Conservation (phyloP, 1,140 invertebrate genomes). For the Dufourea novaeangliae region DNA sequence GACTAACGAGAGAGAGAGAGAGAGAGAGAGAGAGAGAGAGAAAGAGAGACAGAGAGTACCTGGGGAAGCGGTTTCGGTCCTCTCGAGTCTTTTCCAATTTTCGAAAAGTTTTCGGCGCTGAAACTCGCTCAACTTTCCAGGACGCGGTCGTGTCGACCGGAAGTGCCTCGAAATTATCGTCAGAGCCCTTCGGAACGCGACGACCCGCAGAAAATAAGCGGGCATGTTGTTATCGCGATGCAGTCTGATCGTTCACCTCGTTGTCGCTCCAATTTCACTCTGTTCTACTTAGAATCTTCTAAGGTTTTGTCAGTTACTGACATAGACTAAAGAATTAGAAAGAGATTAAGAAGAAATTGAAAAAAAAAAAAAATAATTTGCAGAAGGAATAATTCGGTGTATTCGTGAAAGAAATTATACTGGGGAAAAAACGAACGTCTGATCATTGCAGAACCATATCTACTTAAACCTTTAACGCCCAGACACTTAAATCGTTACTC, state of each 20-base stretch:
- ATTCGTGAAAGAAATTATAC: no score
- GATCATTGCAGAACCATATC: no score
- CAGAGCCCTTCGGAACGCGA: constrained; percentile 1
- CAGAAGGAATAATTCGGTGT: no score
- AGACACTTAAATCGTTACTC: no score
- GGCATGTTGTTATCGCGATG: not conserved
- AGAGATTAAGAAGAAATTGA: no score
- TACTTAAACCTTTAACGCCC: no score
- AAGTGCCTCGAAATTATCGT: constrained; percentile 26
- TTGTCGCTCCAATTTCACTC: not conserved
- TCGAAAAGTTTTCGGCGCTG: constrained; percentile 10
- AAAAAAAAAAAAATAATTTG: no score
- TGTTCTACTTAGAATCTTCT: not conserved
- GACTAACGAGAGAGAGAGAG: not conserved
- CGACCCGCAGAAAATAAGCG: not conserved
- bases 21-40: no score
- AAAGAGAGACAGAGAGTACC: not conserved
- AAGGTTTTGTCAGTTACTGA: not conserved
- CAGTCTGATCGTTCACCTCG: not conserved
- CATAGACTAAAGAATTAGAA: no score
- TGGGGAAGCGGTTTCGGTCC: not conserved
- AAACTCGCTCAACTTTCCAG: not conserved
- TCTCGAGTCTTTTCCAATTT: constrained; percentile 15
- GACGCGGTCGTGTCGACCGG: not conserved
- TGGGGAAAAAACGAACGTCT: no score